Base-by-base conservation (phyloP, 1,140 invertebrate genomes). In the Trichomalopsis sarcophagae region DNA sequence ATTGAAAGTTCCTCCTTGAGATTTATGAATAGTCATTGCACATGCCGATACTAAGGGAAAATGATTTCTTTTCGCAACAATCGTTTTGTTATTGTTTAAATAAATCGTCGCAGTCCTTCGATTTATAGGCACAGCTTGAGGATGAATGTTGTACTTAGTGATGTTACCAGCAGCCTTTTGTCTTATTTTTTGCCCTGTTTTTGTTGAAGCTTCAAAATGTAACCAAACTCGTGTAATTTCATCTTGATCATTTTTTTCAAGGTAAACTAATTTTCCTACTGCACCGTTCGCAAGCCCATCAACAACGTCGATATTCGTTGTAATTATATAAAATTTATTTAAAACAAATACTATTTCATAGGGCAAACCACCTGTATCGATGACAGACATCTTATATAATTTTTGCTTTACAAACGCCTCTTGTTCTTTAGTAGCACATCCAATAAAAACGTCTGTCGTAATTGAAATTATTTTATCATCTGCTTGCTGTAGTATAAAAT, bases 261-360 rank as follows among this genome's bases (percentile, higher is more conserved):
- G 80, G 85, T 90, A 86, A 66, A 87, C 40, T 78, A 92, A 84
- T 84, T 88, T 89, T 14, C 89, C 92, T 78, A 91, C 87, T 9
- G 91, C 87, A 40, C 91, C 91, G 87, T 92, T 92, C 1, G 86
- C 88, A 82, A 92, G 87, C 6, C 91, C 91, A 87, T 92, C 90
- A 27, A 84, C 33, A 0, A 91, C 89, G 82, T 91, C 88, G 21
- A 92, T 91, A 84, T 92, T 92, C 7, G 87, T 89, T n/a, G 89
- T 90, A 27, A 92, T 89, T 81, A 92, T 89, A 78, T 93, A 92
- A 74, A 21, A 77, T 62, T 88, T 88, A 68, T 85, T 80, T 36
- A 87, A 82, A 6, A 90, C 89, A 50, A 93, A 89, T 33, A 81
- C 82, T n/a, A 88, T 88, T 87, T 91, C 50, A 75, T 91, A 91